Conservation (phyloP, 2,888 invertebrate genomes). For the Aplocera efformata region DNA sequence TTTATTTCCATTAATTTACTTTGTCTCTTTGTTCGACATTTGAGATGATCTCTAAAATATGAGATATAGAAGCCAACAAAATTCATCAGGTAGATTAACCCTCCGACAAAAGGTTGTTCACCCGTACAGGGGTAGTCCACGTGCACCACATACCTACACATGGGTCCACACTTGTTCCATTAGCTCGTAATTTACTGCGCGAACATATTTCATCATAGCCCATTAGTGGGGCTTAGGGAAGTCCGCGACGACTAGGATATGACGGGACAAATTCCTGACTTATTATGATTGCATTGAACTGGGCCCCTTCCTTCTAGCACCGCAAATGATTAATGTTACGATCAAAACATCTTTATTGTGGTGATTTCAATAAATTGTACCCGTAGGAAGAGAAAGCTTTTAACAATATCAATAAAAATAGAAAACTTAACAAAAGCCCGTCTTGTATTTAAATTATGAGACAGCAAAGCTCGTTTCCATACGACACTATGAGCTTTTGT, state of each 20-base stretch:
- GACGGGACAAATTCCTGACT: constrained; percentile 47
- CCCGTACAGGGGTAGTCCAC: constrained; percentile 53
- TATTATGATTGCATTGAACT: constrained; percentile 9
- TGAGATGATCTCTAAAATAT: background rate
- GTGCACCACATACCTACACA: constrained; percentile 30
- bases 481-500: constrained; percentile 8
- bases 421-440: constrained; percentile 6
- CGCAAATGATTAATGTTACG: constrained; percentile 12
- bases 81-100: constrained; percentile 40
- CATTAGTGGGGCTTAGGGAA: constrained; percentile 70
- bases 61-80: constrained; percentile 11
- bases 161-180: constrained; percentile 56
- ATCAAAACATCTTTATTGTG: constrained; percentile 5
- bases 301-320: background rate
- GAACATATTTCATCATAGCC: constrained; percentile 59
- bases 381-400: constrained; percentile 12
- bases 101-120: constrained; percentile 52
- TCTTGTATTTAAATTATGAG: constrained; percentile 15
- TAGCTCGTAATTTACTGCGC: constrained; percentile 55
- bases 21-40: too few species aligned
- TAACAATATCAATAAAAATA: constrained; percentile 17
- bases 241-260: constrained; percentile 62
- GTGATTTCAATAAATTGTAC: constrained; percentile 9
- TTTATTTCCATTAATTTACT: too few species aligned
- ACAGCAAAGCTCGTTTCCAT: constrained; percentile 12